phyloP scores from a whole-genome alignment of 2,797 vertebrate genomes.

The Anabas testudineus region DNA sequence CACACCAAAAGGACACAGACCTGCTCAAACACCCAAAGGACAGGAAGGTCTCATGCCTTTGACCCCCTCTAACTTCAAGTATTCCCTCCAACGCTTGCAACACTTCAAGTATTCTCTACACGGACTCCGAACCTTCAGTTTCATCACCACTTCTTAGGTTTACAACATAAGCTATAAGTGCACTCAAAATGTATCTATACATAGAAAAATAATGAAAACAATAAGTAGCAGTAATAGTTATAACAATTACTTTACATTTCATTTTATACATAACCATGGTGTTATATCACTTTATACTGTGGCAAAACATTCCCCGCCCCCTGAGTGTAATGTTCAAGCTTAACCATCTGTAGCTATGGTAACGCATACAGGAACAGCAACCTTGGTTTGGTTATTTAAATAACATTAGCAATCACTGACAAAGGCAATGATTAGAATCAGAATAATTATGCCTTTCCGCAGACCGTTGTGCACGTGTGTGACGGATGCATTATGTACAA shows the following conservation, averaged over 20 bases:
- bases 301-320: slow-evolving; percentile 76
- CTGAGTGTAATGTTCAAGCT: slow-evolving; percentile 88
- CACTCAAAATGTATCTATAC: slow-evolving; percentile 83
- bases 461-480: slow-evolving; percentile 76
- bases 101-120: slow-evolving; percentile 81
- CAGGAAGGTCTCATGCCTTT: slow-evolving; percentile 47
- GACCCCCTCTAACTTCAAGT: slow-evolving; percentile 74
- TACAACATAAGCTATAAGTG: slow-evolving; percentile 85
- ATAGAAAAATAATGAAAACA: slow-evolving; percentile 85
- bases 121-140: slow-evolving; percentile 61
- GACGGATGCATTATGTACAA: slow-evolving; percentile 81
- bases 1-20: slow-evolving; percentile 68
- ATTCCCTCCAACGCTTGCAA: slow-evolving; percentile 69
- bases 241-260: slow-evolving; percentile 81
- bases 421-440: slow-evolving; percentile 67
- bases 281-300: slow-evolving; percentile 62
- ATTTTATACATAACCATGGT: slow-evolving; percentile 78
- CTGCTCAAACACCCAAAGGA: slow-evolving; percentile 61
- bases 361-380: slow-evolving; percentile 74
- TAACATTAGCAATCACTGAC: slow-evolving; percentile 74
- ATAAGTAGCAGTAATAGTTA: slow-evolving; percentile 79
- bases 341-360: slow-evolving; percentile 76
- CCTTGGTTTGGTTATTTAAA: slow-evolving; percentile 83
- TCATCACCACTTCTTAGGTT: slow-evolving; percentile 81
- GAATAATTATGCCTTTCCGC: slow-evolving; percentile 73